Percentiles rank a stretch among this genome's conserved stretches.
These are phyloP conservation scores for Platichthys stellatus DNA, from an alignment of 2,113 vertebrate genomes.

Conservation along the genomic window DNA sequence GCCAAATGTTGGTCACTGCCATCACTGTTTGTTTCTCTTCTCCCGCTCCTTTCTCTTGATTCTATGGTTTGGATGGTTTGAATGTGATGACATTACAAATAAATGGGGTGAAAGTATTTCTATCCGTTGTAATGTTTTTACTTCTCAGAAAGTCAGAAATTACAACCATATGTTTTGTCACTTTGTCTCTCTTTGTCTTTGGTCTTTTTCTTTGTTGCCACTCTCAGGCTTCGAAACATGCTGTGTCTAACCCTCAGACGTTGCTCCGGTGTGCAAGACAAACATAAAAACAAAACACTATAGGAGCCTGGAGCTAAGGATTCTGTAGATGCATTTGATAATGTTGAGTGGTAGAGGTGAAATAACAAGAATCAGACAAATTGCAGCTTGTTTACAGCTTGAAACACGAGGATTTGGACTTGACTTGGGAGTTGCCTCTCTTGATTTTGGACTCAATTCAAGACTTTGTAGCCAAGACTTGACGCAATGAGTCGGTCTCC, in stretches of 20 bases:
- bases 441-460: neutral
- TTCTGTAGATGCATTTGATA: too few species aligned
- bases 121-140: neutral
- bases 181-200: neutral
- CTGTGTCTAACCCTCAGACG: too few species aligned
- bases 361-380: too few species aligned
- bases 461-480: neutral
- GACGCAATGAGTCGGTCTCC: neutral
- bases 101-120: neutral
- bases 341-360: too few species aligned
- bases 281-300: too few species aligned
- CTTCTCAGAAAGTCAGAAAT: conserved; percentile 28
- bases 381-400: too few species aligned
- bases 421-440: neutral
- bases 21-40: neutral
- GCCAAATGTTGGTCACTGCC: neutral
- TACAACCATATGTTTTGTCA: conserved; percentile 31
- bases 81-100: conserved; percentile 4
- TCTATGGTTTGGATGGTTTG: neutral
- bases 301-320: too few species aligned
- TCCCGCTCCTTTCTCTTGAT: neutral
- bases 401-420: too few species aligned
- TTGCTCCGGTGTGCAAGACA: too few species aligned
- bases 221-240: too few species aligned
- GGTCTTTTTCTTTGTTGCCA: too few species aligned